Evolutionary conservation across 2,888 invertebrate species (phyloP), one percentile per base, ranked within the genome.

Genomic region (Icerya purchasi): DNA sequence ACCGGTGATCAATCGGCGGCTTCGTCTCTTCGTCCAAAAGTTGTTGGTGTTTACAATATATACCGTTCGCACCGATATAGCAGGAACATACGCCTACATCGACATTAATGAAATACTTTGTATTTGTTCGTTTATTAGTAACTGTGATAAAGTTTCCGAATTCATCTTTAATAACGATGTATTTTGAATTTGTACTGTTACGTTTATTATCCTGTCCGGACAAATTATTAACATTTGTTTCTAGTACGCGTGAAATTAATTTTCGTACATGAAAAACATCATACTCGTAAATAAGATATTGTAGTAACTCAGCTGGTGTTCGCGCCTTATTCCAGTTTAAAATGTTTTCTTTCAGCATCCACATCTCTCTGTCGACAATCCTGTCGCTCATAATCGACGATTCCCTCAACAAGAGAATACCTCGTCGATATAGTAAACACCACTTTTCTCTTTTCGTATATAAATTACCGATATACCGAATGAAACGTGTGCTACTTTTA

Each of bases 61-160:
- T 59, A 1, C 59, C 59, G 18, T 22, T 50, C 10, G 55, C 59
- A 10, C 59, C 59, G 3, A 54, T 55, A 25, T 24, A 59, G 36
- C 59, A 59, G 2, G 59, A 55, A 50, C 59, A 59, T 10, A 59
- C 21, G 5, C 59, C 59, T 10, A 54, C 51, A 59, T 59, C 59
- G 21, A 22, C 19, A 23, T 59, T 59, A 3, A 59, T 20, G 3
- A 54, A 2, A 21, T 59, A 59, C 24, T 59, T 59, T 18, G 54
- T 50, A 10, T 55, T 59, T 50, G 54, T 59, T 21, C 8, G 50
- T 50, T 55, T 59, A 50, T 50, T 59, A n/a, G n/a, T n/a, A n/a
- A n/a, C n/a, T n/a, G n/a, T n/a, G n/a, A n/a, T n/a, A n/a, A n/a
- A n/a, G n/a, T n/a, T n/a, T n/a, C n/a, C n/a, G n/a, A n/a, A n/a